These are phyloP conservation scores for Shargacucullia verbasci DNA, from an alignment of 2,888 invertebrate genomes.

Conservation along the genomic window DNA sequence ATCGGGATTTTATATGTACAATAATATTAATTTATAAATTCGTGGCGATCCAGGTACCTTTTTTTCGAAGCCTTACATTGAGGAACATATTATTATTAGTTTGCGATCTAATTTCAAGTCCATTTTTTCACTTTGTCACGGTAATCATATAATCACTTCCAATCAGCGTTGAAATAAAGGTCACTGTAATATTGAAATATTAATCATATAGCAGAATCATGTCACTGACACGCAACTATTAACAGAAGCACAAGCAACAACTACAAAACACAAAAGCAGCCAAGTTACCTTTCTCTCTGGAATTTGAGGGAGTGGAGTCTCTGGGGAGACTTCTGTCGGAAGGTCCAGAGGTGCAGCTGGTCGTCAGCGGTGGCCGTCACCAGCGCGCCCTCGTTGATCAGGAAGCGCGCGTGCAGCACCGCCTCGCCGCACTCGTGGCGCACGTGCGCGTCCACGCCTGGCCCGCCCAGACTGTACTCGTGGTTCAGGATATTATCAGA, in stretches of 20 bases:
- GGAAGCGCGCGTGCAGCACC: constrained; percentile 97
- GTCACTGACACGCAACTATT: neutral
- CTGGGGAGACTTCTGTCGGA: constrained; percentile 97
- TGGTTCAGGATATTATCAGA: constrained; percentile 67
- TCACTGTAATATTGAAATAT: too few species aligned
- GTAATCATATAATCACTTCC: too few species aligned
- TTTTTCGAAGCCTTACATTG: too few species aligned
- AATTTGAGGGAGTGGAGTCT: constrained; percentile 99
- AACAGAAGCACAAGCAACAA: neutral
- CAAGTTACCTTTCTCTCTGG: constrained; percentile 95
- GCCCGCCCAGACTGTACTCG: constrained; percentile 95
- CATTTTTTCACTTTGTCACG: too few species aligned
- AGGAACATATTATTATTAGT: too few species aligned
- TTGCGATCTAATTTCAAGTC: too few species aligned
- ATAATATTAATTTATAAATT: too few species aligned
- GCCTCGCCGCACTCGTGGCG: constrained; percentile 94
- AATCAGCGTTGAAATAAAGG: too few species aligned
- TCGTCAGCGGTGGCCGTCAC: constrained; percentile 99
- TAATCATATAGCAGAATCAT: too few species aligned
- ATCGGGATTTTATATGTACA: too few species aligned
- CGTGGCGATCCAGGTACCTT: too few species aligned
- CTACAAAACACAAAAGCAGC: neutral
- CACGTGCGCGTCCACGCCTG: constrained; percentile 98
- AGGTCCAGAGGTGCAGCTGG: constrained; percentile 99
- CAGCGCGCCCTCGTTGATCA: constrained; percentile 99